These are phyloP conservation scores for Romanogobio albipinnatus DNA, from an alignment of 2,113 vertebrate genomes.

Conservation along the genomic window DNA sequence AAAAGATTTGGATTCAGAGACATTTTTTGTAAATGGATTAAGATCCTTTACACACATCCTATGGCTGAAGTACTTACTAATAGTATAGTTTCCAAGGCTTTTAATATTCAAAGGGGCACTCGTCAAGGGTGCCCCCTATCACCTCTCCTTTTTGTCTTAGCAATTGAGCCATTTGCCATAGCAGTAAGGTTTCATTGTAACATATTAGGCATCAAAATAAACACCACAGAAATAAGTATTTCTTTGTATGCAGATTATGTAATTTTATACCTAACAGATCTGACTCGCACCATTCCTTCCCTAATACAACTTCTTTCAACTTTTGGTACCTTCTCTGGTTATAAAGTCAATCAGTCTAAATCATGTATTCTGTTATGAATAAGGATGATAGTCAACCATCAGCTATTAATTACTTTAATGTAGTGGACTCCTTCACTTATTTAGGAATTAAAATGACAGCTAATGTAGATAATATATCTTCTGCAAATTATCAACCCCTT, in stretches of 20 bases:
- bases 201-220: not conserved
- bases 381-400: not conserved
- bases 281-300: not conserved
- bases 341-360: not conserved
- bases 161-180: not conserved
- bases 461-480: not conserved
- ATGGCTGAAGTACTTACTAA: constrained; percentile 3
- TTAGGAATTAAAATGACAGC: not conserved
- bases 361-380: not conserved
- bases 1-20: not conserved
- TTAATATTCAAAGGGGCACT: constrained; percentile 9
- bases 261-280: not conserved
- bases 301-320: not conserved
- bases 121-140: not conserved
- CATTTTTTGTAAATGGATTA: not conserved
- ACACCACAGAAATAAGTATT: not conserved
- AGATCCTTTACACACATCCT: not conserved
- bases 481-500: not conserved
- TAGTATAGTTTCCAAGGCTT: not conserved
- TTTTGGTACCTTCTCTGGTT: not conserved
- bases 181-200: not conserved
- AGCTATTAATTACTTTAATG: not conserved
- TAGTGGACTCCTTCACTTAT: not conserved
- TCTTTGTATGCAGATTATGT: not conserved
- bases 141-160: not conserved